Evolutionary conservation across 35 echinoderm and acorn worm genomes (phyloP).

Genomic region (Strongylocentrotus purpuratus): DNA sequence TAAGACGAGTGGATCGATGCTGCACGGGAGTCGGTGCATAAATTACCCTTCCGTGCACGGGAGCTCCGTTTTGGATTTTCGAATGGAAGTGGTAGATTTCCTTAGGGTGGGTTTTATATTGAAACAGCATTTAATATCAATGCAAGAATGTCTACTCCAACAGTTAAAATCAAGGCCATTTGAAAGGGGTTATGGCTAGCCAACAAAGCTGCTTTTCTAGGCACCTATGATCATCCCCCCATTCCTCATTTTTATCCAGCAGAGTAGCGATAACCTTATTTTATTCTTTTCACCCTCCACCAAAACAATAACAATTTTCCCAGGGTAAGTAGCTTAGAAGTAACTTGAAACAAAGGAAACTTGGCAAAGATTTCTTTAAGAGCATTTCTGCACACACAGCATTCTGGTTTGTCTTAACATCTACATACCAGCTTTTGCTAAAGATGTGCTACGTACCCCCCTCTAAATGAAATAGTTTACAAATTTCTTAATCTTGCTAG

Average conservation of each 20-base stretch:
- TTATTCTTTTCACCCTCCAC: neutral
- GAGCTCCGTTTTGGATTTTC: neutral
- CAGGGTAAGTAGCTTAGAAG: neutral
- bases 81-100: neutral
- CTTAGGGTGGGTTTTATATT: neutral
- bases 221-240: neutral
- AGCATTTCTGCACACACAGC: slow-evolving; percentile 3
- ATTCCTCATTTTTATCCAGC: neutral
- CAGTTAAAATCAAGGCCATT: neutral
- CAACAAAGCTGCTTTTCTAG: neutral
- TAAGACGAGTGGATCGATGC: neutral
- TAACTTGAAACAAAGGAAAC: neutral
- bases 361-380: neutral
- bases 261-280: neutral
- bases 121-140: neutral
- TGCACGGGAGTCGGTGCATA: neutral
- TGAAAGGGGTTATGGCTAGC: neutral
- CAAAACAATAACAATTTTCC: neutral
- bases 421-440: too few species aligned
- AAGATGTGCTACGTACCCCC: too few species aligned
- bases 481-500: too few species aligned
- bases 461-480: too few species aligned
- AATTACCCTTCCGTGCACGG: neutral
- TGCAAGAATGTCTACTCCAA: neutral
- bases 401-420: neutral